Evolutionary conservation across 2,888 invertebrate species (phyloP), one percentile per base, ranked within the genome.

Genomic region (Yponomeuta cagnagella): DNA sequence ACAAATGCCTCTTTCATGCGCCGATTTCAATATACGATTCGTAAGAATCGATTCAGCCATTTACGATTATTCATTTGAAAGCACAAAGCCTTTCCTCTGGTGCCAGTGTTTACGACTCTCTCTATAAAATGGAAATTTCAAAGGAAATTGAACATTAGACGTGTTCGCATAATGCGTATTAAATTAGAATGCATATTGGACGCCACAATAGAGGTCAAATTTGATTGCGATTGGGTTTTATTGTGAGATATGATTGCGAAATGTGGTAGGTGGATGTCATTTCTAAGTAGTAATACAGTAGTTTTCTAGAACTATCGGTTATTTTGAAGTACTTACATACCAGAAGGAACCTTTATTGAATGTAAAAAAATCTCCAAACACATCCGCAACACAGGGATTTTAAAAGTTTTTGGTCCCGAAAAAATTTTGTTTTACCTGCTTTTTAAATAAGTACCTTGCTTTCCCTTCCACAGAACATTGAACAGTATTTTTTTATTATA

Each of bases 21-120:
- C 63, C 71, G 67, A 37, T 68, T 72, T 71, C 67, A 69, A 74
- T 70, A 70, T 72, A 23, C 70, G 70, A 72, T 73, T 73, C 73
- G 71, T 71, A 79, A 82, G 81, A 86, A 85, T 86, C 85, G 87
- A 85, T 84, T 81, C 79, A 77, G 80, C 52, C 74, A 70, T 89
- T 90, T 90, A 89, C 85, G 89, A 90, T 87, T 86, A 82, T 85
- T 74, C 82, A 82, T 86, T 81, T 81, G 82, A 84, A 84, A 64
- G 43, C 63, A 70, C 70, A 70, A 70, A 70, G 48, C 37, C 63
- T 68, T 68, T 58, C 52, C 31, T 48, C 52, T 48, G 52, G 68
- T 52, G 68, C 48, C 63, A 63, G 37, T 63, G 70, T 70, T 70
- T 70, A 70, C 31, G 33, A 37, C 68, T 23, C 48, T 31, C 70